Percentiles rank a stretch among this genome's conserved stretches.
Conservation (phyloP, 1,140 invertebrate genomes). For the Caerostris darwini region DNA sequence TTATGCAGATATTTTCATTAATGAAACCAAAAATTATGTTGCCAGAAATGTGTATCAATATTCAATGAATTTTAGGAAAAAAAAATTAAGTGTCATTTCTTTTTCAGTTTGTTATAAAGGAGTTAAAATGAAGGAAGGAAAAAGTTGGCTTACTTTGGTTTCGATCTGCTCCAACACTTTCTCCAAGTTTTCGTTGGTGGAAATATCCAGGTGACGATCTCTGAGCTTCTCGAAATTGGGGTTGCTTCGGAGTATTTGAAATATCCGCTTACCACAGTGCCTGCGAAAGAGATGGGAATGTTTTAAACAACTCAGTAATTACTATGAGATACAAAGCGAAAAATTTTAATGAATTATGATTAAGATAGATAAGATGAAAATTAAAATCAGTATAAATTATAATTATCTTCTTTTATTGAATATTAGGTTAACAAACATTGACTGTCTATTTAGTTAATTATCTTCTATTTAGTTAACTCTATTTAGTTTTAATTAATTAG, state of each 20-base stretch:
- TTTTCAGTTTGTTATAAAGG: too few species aligned
- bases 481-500: too few species aligned
- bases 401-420: not conserved
- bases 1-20: too few species aligned
- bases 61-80: too few species aligned
- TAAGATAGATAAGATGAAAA: not conserved
- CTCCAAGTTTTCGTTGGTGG: not conserved
- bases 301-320: not conserved
- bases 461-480: too few species aligned
- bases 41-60: too few species aligned
- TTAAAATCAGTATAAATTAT: not conserved
- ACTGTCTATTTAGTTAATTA: too few species aligned
- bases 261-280: slow-evolving; percentile 58
- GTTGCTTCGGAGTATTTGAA: slow-evolving; percentile 28
- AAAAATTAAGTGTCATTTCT: too few species aligned
- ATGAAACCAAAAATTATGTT: too few species aligned
- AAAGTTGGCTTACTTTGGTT: slow-evolving; percentile 30
- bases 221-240: slow-evolving; percentile 39
- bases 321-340: not conserved
- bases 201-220: slow-evolving; percentile 47
- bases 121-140: not conserved
- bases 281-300: not conserved
- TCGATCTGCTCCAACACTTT: slow-evolving; percentile 39
- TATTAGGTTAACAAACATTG: not conserved
- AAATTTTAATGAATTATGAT: not conserved